Conservation (phyloP, 2,888 invertebrate species). For the Artemia sinica region DNA sequence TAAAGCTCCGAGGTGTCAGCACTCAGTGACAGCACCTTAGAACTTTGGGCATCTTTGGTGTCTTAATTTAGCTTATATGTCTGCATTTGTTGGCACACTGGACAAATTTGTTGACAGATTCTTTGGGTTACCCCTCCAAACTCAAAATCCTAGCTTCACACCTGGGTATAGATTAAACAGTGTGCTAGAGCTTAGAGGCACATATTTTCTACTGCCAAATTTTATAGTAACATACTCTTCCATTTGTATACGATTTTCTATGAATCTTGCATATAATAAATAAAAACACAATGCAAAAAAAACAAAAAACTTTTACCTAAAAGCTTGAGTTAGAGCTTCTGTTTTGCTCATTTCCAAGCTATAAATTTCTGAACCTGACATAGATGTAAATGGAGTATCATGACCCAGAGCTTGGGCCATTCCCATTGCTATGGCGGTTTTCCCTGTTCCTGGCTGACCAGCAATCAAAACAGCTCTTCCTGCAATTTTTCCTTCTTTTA, state of each 20-base stretch:
- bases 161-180: no score
- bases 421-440: slow-evolving; percentile 97
- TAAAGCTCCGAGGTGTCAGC: no score
- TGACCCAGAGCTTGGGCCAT: slow-evolving; percentile 77
- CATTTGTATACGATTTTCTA: not conserved
- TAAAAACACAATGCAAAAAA: not conserved
- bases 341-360: slow-evolving; percentile 98
- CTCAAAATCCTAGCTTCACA: no score
- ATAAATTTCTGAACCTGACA: slow-evolving; percentile 96
- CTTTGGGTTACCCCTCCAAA: no score
- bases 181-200: no score
- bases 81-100: no score
- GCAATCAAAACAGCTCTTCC: slow-evolving; percentile 85
- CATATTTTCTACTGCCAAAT: no score
- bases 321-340: slow-evolving; percentile 88
- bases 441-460: slow-evolving; percentile 83
- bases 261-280: not conserved
- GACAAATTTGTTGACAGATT: no score
- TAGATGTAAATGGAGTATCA: slow-evolving; percentile 94
- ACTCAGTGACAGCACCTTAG: no score
- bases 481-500: slow-evolving; percentile 92
- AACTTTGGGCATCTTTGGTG: no score
- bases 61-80: no score
- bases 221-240: not conserved
- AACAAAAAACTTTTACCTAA: slow-evolving; percentile 54